These are phyloP conservation scores for Drosophila nr. medialis DNA, from an alignment of 2,888 invertebrate species.

Conservation along the genomic window DNA sequence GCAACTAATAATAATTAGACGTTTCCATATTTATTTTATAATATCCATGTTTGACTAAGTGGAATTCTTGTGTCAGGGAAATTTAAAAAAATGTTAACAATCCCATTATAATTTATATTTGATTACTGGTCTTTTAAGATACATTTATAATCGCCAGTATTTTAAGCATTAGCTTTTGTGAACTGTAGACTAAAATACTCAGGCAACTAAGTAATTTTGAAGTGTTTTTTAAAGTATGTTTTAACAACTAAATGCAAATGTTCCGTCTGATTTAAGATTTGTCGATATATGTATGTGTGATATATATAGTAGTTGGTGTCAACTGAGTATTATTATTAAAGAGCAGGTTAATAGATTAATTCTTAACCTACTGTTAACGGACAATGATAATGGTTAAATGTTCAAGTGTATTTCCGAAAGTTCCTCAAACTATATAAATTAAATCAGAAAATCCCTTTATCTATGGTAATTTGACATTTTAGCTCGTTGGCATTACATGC, in stretches of 20 bases:
- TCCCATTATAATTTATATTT: background rate
- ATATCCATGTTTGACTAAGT: background rate
- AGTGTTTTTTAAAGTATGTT: conserved; percentile 3
- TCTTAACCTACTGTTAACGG: conserved; percentile 1
- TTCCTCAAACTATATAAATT: conserved; percentile 51
- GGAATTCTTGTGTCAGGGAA: background rate
- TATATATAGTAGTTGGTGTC: conserved; percentile 27
- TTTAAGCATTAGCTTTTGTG: background rate
- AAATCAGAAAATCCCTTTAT: conserved; percentile 56
- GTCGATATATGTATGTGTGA: conserved; percentile 14
- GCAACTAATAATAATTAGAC: conserved; percentile 4
- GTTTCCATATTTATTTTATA: background rate
- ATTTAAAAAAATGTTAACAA: background rate
- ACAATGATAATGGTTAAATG: conserved; percentile 36
- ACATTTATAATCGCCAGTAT: background rate
- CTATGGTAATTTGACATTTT: conserved; percentile 70
- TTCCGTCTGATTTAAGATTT: conserved; percentile 13
- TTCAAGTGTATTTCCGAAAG: conserved; percentile 38
- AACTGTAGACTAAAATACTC: conserved; percentile 8
- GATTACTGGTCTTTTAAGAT: background rate
- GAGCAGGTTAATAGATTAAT: background rate
- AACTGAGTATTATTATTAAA: background rate
- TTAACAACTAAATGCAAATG: conserved; percentile 5
- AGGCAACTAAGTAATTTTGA: conserved; percentile 1
- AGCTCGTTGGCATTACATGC: conserved; percentile 53